Evolutionary conservation across 1,140 invertebrate species (phyloP).

Genomic region (Polypedilum vanderplanki): DNA sequence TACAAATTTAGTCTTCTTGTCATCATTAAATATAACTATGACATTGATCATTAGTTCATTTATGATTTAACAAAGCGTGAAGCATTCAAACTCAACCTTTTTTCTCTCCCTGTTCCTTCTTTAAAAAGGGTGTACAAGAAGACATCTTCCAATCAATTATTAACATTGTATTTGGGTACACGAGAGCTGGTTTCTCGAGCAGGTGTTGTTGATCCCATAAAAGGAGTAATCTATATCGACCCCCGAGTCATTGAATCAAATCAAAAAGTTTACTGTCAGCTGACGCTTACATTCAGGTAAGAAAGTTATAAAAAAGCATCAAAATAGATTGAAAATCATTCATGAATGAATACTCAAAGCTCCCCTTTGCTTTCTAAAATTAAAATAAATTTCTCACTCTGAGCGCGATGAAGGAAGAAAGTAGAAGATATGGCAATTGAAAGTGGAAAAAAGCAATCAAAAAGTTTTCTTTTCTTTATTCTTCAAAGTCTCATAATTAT

Average conservation of each 20-base stretch:
- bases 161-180: slow-evolving; percentile 71
- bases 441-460: no score
- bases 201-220: slow-evolving; percentile 63
- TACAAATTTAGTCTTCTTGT: neutral
- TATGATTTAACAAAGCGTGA: neutral
- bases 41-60: neutral
- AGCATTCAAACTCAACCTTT: neutral
- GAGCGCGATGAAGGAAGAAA: no score
- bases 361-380: no score
- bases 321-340: no score
- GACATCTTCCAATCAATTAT: slow-evolving; percentile 70
- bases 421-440: no score
- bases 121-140: slow-evolving; percentile 47
- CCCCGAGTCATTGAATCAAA: slow-evolving; percentile 49
- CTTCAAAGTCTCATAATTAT: no score
- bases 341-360: no score
- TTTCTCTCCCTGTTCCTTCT: neutral
- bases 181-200: slow-evolving; percentile 69
- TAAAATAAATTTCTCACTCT: no score
- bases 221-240: slow-evolving; percentile 73
- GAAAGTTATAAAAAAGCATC: slow-evolving; percentile 22
- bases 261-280: slow-evolving; percentile 73
- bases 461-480: no score
- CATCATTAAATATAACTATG: neutral
- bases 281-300: slow-evolving; percentile 74